These are phyloP conservation scores for Teleiodes luculella DNA, from an alignment of 2,888 invertebrate genomes.

Conservation along the genomic window DNA sequence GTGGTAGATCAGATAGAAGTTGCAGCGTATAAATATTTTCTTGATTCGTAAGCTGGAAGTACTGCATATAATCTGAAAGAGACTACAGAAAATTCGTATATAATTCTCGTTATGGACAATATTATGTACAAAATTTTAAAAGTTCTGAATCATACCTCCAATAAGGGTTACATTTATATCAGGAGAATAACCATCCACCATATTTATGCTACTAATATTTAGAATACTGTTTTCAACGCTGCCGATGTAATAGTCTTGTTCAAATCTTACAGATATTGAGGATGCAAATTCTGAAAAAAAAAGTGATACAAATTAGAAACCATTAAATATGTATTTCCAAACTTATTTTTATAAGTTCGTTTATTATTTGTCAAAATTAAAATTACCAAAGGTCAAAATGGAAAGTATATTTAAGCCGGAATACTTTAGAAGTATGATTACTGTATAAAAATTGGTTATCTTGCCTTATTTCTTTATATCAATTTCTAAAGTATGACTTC, in stretches of 20 bases:
- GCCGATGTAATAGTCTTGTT: constrained; percentile 32
- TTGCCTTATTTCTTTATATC: too few relatives aligned
- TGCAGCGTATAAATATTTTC: constrained; percentile 20
- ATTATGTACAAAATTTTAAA: neutral
- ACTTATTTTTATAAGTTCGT: too few relatives aligned
- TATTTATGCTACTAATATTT: constrained; percentile 24
- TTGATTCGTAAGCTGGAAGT: constrained; percentile 31
- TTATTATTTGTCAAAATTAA: too few relatives aligned
- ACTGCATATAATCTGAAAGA: constrained; percentile 34
- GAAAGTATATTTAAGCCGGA: too few relatives aligned
- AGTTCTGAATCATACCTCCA: constrained; percentile 30
- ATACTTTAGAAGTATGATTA: too few relatives aligned
- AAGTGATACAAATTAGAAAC: too few relatives aligned
- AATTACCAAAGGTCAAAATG: too few relatives aligned
- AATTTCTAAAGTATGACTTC: too few relatives aligned
- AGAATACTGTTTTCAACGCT: constrained; percentile 24
- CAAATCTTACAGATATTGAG: constrained; percentile 24
- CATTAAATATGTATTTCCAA: too few relatives aligned
- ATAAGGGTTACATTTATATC: constrained; percentile 24
- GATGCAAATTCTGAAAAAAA: constrained; percentile 23
- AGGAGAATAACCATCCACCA: constrained; percentile 27
- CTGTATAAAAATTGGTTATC: too few relatives aligned
- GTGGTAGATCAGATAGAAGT: constrained; percentile 22
- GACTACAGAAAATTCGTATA: constrained; percentile 21
- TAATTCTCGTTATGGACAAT: neutral